A percentile compares a stretch with the other conserved stretches of the same genome.
phyloP scores from a whole-genome alignment of 1,140 invertebrate species.

The Callitettix versicolor region DNA sequence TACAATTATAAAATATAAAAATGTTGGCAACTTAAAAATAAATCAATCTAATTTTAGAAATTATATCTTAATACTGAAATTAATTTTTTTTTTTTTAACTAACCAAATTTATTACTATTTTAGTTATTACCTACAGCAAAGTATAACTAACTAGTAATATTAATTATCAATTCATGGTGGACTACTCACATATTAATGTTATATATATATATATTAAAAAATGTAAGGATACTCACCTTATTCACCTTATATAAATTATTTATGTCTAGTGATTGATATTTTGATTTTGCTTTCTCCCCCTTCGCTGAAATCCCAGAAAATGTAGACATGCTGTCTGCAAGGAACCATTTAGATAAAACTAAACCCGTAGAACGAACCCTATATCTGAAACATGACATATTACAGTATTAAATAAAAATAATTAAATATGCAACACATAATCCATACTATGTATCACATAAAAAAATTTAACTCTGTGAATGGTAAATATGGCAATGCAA shows the following conservation, averaged over 20 bases:
- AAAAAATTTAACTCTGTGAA: no score
- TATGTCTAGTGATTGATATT: constrained; percentile 93
- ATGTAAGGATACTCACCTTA: constrained; percentile 43
- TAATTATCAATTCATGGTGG: no score
- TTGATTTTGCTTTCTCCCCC: constrained; percentile 89
- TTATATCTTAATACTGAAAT: neutral
- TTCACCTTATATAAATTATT: constrained; percentile 89
- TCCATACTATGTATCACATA: neutral
- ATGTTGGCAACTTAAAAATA: no score
- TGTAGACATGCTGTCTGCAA: constrained; percentile 81
- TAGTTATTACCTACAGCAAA: neutral
- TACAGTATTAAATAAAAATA: constrained; percentile 1
- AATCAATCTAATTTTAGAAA: no score
- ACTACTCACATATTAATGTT: no score
- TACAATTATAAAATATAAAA: no score
- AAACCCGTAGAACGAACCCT: constrained; percentile 71
- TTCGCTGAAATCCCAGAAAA: constrained; percentile 66
- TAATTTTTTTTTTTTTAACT: neutral
- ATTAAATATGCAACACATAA: neutral
- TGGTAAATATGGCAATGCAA: no score
- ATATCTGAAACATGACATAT: constrained; percentile 39
- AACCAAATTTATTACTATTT: neutral
- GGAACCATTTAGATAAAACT: constrained; percentile 71
- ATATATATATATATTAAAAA: neutral
- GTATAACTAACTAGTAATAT: no score